These are phyloP conservation scores for Datnioides undecimradiatus DNA, from an alignment of 2,113 vertebrate species.

Conservation along the genomic window DNA sequence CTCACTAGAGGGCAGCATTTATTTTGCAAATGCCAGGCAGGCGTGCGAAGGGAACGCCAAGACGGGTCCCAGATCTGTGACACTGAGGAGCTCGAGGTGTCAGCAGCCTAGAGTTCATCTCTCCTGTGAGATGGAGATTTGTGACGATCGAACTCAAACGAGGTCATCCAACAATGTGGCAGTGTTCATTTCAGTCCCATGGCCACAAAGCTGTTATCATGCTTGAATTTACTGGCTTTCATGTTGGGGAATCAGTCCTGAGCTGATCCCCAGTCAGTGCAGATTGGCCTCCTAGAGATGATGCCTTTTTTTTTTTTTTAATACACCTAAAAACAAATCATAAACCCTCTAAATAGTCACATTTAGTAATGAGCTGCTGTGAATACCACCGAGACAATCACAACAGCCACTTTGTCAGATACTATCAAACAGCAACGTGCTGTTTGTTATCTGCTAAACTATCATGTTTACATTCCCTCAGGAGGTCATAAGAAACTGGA, in stretches of 20 bases:
- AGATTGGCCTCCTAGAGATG: neutral
- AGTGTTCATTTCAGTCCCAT: neutral
- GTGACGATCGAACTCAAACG: slow-evolving; percentile 5
- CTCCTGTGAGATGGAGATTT: neutral
- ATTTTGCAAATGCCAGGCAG: slow-evolving; percentile 13
- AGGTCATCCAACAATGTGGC: slow-evolving; percentile 6
- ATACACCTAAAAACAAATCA: too few relatives aligned
- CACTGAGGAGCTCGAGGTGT: slow-evolving; percentile 1
- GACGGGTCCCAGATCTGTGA: too few relatives aligned
- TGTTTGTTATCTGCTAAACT: slow-evolving; percentile 59
- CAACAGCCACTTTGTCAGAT: slow-evolving; percentile 48
- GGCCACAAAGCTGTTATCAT: slow-evolving; percentile 16
- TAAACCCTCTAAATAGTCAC: neutral
- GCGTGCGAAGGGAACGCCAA: too few relatives aligned
- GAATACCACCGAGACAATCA: slow-evolving; percentile 15
- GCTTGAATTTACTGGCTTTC: neutral
- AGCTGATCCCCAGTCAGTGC: neutral
- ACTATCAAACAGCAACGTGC: slow-evolving; percentile 48
- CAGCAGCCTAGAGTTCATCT: neutral
- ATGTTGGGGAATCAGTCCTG: neutral
- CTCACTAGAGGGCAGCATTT: slow-evolving; percentile 74
- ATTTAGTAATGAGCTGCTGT: neutral
- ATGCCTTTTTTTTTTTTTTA: neutral
- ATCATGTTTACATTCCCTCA: slow-evolving; percentile 49
- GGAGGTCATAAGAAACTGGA: slow-evolving; percentile 69